Evolutionary conservation across 2,888 invertebrate genomes (phyloP), one percentile per base, ranked within the genome.

Genomic region (Pimpla rufipes): DNA sequence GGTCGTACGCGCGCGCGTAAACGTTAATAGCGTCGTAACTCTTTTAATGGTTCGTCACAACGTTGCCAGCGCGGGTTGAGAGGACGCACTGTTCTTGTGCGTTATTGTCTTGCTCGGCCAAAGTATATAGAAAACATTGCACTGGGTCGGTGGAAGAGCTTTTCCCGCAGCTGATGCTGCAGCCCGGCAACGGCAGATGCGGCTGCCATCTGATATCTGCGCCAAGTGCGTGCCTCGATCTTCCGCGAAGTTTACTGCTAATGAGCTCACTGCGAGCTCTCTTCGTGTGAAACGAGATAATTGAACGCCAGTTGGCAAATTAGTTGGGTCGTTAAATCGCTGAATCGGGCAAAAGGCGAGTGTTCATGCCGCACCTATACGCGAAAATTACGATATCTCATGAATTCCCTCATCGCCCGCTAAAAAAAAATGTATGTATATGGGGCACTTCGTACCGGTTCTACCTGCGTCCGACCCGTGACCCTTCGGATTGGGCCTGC

Each of bases 221-320:
- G 2, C 16, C n/a, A 21, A 67, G 52, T 55, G 42, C 47, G 55
- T n/a, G 55, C 55, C 23, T 66, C 55, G 55, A 66, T 55, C 66
- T 42, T 42, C 23, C 35, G 16, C 66, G 40, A 76, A 76, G 75
- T 76, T 73, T 76, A 76, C 55, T 76, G 66, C 75, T 55, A 66
- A 76, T 66, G 55, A 76, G 55, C 66, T 66, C 66, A 55, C 55
- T 42, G 52, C 66, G 52, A n/a, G 64, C 42, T 2, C 29, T 18
- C 55, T 16, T 29, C 45, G 66, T 55, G 42, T 35, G 66, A 66
- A 76, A 45, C 55, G 55, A 66, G 75, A 76, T 76, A 66, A 76
- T 76, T 76, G 52, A 76, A 66, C 55, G 66, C 52, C 13, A 76
- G 52, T 76, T 66, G 52, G 66, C 55, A 52, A 55, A 76, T 76